A percentile compares a stretch with the other conserved stretches of the same genome.
These are phyloP conservation scores for Phortica variegata DNA, from an alignment of 1,140 invertebrate genomes.

Conservation along the genomic window DNA sequence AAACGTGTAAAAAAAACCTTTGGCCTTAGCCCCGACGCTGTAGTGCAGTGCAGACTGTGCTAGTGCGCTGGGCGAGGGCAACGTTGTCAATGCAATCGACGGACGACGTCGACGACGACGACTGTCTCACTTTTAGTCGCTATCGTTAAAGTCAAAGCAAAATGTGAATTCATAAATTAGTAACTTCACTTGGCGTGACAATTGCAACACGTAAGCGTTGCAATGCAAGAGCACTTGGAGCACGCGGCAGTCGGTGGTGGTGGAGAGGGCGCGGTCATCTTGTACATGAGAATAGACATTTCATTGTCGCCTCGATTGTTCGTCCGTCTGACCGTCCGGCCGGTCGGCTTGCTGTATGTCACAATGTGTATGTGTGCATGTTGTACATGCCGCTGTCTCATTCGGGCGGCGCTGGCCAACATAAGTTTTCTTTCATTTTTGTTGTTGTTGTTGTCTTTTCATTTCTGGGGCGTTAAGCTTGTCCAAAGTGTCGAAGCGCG, in stretches of 20 bases:
- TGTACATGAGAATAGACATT: slow-evolving; percentile 46
- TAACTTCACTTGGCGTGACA: slow-evolving; percentile 56
- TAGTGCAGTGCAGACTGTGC: too few relatives aligned
- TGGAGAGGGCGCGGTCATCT: neutral
- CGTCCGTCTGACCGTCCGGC: slow-evolving; percentile 1
- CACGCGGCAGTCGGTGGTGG: neutral
- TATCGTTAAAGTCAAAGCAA: slow-evolving; percentile 8
- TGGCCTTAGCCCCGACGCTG: too few relatives aligned
- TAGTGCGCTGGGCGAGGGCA: too few relatives aligned
- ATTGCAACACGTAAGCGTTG: slow-evolving; percentile 56
- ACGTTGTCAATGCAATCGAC: too few relatives aligned
- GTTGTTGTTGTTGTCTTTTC: slow-evolving; percentile 1
- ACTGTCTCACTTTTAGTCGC: too few relatives aligned
- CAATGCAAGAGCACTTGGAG: slow-evolving; percentile 1
- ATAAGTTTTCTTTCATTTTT: neutral
- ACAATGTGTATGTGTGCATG: neutral
- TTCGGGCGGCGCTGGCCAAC: neutral
- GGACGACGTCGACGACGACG: too few relatives aligned
- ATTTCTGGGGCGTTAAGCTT: slow-evolving; percentile 36
- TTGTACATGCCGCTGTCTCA: neutral
- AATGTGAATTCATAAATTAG: slow-evolving; percentile 51
- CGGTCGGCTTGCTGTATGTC: slow-evolving; percentile 1
- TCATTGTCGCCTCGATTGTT: slow-evolving; percentile 44
- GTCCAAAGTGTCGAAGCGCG: slow-evolving; percentile 38
- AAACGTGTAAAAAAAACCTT: neutral